phyloP scores from a whole-genome alignment of 2,888 invertebrate species.

The Drosophila atripex region DNA sequence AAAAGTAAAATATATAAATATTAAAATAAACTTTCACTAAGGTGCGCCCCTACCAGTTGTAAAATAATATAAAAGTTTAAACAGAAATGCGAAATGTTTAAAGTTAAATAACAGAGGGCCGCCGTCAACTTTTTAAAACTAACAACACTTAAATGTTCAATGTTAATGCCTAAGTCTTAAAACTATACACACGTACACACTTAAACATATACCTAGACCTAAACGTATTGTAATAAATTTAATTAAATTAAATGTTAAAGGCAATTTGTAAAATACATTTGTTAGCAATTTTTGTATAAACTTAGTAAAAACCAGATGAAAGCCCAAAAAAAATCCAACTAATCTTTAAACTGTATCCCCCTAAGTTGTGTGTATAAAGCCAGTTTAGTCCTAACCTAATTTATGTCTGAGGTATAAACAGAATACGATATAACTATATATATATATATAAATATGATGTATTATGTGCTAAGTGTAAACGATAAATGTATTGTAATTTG shows the following conservation, averaged over 20 bases:
- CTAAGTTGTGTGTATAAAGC: slow-evolving; percentile 71
- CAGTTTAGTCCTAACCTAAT: slow-evolving; percentile 71
- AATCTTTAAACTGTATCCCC: slow-evolving; percentile 42
- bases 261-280: slow-evolving; percentile 74
- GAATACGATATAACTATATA: slow-evolving; percentile 37
- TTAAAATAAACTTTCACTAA: slow-evolving; percentile 40
- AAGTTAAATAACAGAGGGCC: slow-evolving; percentile 44
- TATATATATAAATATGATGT: slow-evolving; percentile 41
- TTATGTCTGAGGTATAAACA: slow-evolving; percentile 64
- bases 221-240: slow-evolving; percentile 40
- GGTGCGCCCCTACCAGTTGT: slow-evolving; percentile 58
- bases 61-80: slow-evolving; percentile 46
- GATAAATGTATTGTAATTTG: slow-evolving; percentile 80
- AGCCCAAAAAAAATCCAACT: slow-evolving; percentile 20
- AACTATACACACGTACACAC: slow-evolving; percentile 44
- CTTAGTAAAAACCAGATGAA: slow-evolving; percentile 57
- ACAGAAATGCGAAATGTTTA: slow-evolving; percentile 25
- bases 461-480: slow-evolving; percentile 64
- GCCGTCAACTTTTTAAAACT: slow-evolving; percentile 48
- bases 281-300: slow-evolving; percentile 79
- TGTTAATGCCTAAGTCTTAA: slow-evolving; percentile 72
- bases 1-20: slow-evolving; percentile 45
- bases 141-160: slow-evolving; percentile 57
- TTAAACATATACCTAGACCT: slow-evolving; percentile 21
- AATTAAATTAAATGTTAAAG: slow-evolving; percentile 70